Percentiles rank a stretch among this genome's conserved stretches.
Conservation (phyloP, 2,797 vertebrate genomes). For the Cercopithecus hamlyni region DNA sequence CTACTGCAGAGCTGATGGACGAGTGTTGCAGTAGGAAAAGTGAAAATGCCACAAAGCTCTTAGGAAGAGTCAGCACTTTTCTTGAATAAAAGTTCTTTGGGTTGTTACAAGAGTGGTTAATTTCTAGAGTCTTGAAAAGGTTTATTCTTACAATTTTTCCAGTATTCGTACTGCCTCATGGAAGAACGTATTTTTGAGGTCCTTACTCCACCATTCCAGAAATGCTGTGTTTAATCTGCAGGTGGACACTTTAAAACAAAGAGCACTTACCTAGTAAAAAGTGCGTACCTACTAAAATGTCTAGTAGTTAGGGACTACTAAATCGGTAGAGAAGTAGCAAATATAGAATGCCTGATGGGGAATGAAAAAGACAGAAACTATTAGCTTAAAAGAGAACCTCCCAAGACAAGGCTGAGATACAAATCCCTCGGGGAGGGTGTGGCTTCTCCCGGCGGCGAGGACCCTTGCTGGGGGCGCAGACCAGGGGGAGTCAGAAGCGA, state of each 20-base stretch:
- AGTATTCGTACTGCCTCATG: not conserved
- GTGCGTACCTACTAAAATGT: not conserved
- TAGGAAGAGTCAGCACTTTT: not conserved
- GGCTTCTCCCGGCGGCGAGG: not conserved
- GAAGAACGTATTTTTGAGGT: not conserved
- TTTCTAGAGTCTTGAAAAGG: not conserved
- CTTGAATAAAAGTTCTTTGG: not conserved
- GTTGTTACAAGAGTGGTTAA: not conserved
- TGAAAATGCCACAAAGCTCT: not conserved
- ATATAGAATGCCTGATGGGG: not conserved
- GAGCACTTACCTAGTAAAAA: not conserved
- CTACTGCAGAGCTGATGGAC: too few relatives aligned
- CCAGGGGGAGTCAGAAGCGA: not conserved
- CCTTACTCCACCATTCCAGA: not conserved
- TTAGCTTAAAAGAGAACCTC: too few relatives aligned
- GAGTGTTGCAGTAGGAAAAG: not conserved
- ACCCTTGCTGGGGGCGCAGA: not conserved
- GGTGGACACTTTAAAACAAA: not conserved
- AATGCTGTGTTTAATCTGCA: not conserved
- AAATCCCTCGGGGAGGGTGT: rapidly evolving
- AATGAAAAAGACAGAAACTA: not conserved
- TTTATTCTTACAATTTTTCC: not conserved
- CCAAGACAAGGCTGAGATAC: not conserved
- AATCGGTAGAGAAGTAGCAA: not conserved
- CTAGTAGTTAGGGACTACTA: too few relatives aligned